Evolutionary conservation across 2,888 invertebrate species (phyloP), one percentile per base, ranked within the genome.

Genomic region (Phyto melanocephala): DNA sequence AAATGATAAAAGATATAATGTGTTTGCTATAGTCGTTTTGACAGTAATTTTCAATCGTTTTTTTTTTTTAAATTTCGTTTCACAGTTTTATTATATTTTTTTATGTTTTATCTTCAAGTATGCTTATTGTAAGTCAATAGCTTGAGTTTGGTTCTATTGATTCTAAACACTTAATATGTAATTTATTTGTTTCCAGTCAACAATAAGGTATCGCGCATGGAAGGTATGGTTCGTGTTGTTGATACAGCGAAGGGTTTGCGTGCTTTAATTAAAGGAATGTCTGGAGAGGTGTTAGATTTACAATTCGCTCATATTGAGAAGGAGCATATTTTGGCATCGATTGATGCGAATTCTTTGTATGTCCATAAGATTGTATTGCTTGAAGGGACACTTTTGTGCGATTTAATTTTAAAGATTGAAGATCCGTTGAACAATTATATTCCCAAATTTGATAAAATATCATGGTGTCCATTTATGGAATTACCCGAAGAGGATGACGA

Each of bases 201-300:
- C 80, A 91, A 90, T 80, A 91, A 91, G 85, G 86, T 88, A 11
- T 88, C 89, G 0, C 89, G 90, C 8, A 89, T 89, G 72, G 93
- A 93, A 80, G 95, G 96, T 72, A 95, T 96, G 92, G 96, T 98
- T 7, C 93, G 98, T 50, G 95, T 99, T 11, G 94, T 96, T 8
- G 96, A 96, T 91, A 88, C 87, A 3, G 86, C 86, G 37, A 91
- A 92, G 1, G 95, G 95, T 81, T 94, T 95, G 86, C 93, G 98
- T 71, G 93, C 95, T 1, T 92, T 98, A 22, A 94, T 98, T 68
- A 97, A 97, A 90, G 97, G 97, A 50, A 95, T 97, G 93, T 94
- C 94, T 65, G 97, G 97, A 45, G 93, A 95, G 90, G 95, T 98
- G n/a, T 94, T 96, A 90, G 99, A 99, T 91, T 91, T 99, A 62